A percentile compares a stretch with the other conserved stretches of the same genome.
Evolutionary conservation across 2,113 vertebrate species (phyloP).

Genomic region (Leuciscus idus): DNA sequence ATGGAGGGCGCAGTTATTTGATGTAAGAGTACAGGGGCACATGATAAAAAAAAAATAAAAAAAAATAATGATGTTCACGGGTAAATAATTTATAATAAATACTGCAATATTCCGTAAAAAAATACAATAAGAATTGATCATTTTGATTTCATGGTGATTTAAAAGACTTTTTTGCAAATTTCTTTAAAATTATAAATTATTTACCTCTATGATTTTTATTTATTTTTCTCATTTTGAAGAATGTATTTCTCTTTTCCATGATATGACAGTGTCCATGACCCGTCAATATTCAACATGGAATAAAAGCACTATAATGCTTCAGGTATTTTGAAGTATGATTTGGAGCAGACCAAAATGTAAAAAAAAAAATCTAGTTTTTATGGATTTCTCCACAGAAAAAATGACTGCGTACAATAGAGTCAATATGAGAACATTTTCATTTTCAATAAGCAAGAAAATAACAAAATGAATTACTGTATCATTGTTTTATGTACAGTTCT

Average conservation of each 20-base stretch:
- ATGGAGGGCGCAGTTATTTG: too few relatives aligned
- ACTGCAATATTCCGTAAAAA: too few relatives aligned
- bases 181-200: not conserved
- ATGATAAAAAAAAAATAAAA: too few relatives aligned
- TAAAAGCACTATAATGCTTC: not conserved
- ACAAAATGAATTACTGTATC: not conserved
- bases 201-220: not conserved
- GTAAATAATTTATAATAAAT: too few relatives aligned
- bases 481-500: conserved; percentile 60
- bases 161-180: too few relatives aligned
- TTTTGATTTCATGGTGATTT: too few relatives aligned
- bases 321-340: not conserved
- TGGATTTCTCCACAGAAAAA: not conserved
- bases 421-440: not conserved
- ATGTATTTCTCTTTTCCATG: not conserved
- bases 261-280: not conserved
- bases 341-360: not conserved
- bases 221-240: not conserved
- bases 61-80: too few relatives aligned
- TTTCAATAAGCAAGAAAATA: not conserved
- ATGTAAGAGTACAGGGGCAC: too few relatives aligned
- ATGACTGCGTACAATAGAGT: not conserved
- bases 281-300: not conserved
- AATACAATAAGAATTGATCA: too few relatives aligned
- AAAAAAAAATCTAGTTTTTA: not conserved